Percentiles rank a stretch among this genome's conserved stretches.
These are phyloP conservation scores for Anthrax anthrax DNA, from an alignment of 2,888 invertebrate genomes.

Conservation along the genomic window DNA sequence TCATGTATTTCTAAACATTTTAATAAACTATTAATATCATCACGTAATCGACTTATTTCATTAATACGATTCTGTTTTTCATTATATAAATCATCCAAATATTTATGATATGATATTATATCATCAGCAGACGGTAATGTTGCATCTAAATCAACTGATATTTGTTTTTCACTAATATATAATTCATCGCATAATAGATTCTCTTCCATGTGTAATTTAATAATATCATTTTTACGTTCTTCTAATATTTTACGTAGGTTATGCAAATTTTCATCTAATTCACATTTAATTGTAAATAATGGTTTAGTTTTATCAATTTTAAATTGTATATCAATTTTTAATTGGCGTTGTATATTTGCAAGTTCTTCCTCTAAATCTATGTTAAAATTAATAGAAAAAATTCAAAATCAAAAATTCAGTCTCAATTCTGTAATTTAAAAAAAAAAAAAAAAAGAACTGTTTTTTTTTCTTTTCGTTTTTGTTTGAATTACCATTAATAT, in stretches of 20 bases:
- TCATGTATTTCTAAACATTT: constrained; percentile 26
- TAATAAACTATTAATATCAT: constrained; percentile 29
- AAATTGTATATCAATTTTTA: constrained; percentile 19
- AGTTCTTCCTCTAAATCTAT: constrained; percentile 22
- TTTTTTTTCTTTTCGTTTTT: constrained; percentile 15
- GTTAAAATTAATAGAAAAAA: background rate
- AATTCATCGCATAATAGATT: constrained; percentile 28
- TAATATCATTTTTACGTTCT: constrained; percentile 29
- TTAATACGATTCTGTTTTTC: constrained; percentile 42
- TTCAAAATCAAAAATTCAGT: background rate
- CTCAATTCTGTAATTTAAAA: too few relatives aligned
- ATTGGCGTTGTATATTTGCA: constrained; percentile 20
- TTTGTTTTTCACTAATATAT: constrained; percentile 19
- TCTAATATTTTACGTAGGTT: constrained; percentile 44
- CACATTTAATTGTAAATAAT: constrained; percentile 37
- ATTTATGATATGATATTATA: constrained; percentile 41
- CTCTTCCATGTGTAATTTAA: constrained; percentile 36
- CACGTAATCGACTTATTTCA: constrained; percentile 26
- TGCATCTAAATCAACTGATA: constrained; percentile 24
- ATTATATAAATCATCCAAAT: constrained; percentile 44
- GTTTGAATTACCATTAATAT: constrained; percentile 44
- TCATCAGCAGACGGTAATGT: constrained; percentile 47
- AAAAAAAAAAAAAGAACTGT: too few relatives aligned
- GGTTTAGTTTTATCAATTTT: constrained; percentile 30
- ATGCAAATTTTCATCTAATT: constrained; percentile 44